A percentile compares a stretch with the other conserved stretches of the same genome.
Conservation (phyloP, 2,797 vertebrate species). For the Helicolenus hilgendorfi region DNA sequence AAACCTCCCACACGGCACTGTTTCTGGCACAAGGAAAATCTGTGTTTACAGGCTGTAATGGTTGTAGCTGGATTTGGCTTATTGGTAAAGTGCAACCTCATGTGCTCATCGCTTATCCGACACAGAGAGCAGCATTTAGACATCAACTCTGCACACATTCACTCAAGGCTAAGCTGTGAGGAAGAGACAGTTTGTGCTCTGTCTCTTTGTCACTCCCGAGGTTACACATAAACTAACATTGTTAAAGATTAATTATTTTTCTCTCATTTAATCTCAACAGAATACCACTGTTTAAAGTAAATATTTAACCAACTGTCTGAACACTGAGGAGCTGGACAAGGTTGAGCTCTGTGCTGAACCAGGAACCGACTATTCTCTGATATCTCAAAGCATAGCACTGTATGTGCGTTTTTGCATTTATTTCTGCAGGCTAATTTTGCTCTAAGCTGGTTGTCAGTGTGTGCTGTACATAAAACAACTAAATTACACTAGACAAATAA, state of each 20-base stretch:
- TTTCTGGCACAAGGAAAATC: neutral
- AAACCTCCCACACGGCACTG: neutral
- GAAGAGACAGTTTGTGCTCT: neutral
- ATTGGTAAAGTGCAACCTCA: constrained; percentile 40
- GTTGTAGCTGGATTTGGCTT: constrained; percentile 15
- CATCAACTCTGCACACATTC: neutral
- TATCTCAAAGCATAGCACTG: neutral
- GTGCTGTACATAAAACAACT: neutral
- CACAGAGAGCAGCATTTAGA: constrained; percentile 9
- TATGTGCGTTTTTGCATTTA: neutral
- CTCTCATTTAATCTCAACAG: constrained; percentile 8
- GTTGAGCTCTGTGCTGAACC: neutral
- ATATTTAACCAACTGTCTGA: constrained; percentile 40
- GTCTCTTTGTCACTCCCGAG: constrained; percentile 14
- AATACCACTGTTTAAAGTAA: constrained; percentile 31
- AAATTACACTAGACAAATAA: neutral
- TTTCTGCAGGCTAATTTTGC: neutral
- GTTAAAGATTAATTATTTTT: constrained; percentile 19
- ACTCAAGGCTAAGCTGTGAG: neutral
- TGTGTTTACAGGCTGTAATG: constrained; percentile 33
- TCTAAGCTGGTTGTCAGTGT: neutral
- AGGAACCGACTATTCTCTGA: neutral
- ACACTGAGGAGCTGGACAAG: neutral
- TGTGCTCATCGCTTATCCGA: constrained; percentile 8
- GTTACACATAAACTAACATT: constrained; percentile 15